phyloP scores from a whole-genome alignment of 1,140 invertebrate species.

The Leucophenga varia region DNA sequence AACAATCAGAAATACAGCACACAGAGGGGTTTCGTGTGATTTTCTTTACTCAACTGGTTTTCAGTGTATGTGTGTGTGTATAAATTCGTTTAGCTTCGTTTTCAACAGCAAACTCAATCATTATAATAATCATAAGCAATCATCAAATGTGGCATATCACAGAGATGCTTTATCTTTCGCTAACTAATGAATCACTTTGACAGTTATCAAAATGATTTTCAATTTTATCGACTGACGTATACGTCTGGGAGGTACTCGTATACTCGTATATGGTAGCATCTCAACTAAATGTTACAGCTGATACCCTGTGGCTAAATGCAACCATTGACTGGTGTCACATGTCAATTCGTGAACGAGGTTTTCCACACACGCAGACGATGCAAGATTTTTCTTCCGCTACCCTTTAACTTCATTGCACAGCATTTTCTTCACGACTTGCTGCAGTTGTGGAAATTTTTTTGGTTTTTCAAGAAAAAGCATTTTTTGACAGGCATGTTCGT shows the following conservation, averaged over 20 bases:
- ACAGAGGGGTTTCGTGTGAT: too few relatives aligned
- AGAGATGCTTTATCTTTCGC: too few relatives aligned
- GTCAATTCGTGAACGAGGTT: constrained; percentile 47
- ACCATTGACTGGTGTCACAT: constrained; percentile 36
- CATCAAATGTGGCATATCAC: too few relatives aligned
- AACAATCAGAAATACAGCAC: constrained; percentile 16
- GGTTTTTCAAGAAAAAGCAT: too few relatives aligned
- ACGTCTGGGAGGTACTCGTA: constrained; percentile 14
- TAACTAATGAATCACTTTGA: constrained; percentile 4
- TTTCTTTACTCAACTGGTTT: too few relatives aligned
- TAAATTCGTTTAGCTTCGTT: too few relatives aligned
- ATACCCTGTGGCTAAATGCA: constrained; percentile 28
- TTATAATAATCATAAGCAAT: too few relatives aligned
- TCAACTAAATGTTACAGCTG: constrained; percentile 32
- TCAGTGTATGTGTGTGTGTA: too few relatives aligned
- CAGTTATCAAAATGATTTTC: constrained; percentile 33
- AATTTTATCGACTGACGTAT: too few relatives aligned
- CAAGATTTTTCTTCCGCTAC: neutral
- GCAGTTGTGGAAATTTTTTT: constrained; percentile 22
- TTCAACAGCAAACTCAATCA: too few relatives aligned
- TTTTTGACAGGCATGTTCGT: constrained; percentile 18
- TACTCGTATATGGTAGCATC: constrained; percentile 28
- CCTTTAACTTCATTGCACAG: neutral
- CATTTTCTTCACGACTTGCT: neutral
- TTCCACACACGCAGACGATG: too few relatives aligned